Conservation (phyloP, 2,797 vertebrate species). For the Alosa sapidissima region DNA sequence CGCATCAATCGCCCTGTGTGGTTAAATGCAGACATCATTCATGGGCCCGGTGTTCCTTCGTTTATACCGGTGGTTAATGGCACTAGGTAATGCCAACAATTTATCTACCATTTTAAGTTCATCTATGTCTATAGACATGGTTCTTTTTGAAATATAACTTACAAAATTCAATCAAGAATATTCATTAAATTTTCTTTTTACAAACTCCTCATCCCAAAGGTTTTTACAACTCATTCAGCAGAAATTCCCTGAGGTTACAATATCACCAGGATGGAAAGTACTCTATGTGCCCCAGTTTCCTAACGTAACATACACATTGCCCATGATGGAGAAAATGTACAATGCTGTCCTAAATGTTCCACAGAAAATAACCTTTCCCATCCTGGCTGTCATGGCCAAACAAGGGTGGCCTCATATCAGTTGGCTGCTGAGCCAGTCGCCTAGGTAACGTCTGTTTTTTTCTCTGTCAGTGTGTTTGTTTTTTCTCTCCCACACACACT, state of each 20-base stretch:
- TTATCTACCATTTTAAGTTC: background rate
- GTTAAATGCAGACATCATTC: slow-evolving; percentile 78
- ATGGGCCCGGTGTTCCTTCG: slow-evolving; percentile 75
- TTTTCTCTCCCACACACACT: background rate
- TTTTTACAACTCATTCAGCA: slow-evolving; percentile 78
- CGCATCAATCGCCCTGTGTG: slow-evolving; percentile 74
- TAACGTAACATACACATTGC: slow-evolving; percentile 66
- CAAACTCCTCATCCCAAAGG: slow-evolving; percentile 55
- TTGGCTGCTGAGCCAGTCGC: slow-evolving; percentile 82
- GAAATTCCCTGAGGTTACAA: slow-evolving; percentile 78
- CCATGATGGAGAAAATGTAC: slow-evolving; percentile 82
- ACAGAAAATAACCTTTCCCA: slow-evolving; percentile 81
- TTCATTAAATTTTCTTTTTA: background rate
- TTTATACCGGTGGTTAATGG: slow-evolving; percentile 70
- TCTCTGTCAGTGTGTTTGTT: background rate
- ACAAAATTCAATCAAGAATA: background rate
- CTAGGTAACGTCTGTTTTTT: slow-evolving; percentile 68
- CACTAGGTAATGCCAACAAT: slow-evolving; percentile 60
- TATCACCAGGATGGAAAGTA: slow-evolving; percentile 84
- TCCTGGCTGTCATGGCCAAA: slow-evolving; percentile 71
- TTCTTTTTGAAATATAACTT: background rate
- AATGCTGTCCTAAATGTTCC: slow-evolving; percentile 62
- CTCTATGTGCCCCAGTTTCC: slow-evolving; percentile 60
- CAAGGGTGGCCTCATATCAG: slow-evolving; percentile 80
- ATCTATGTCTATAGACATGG: background rate